Evolutionary conservation across 2,113 vertebrate species (phyloP).

Genomic region (Gila orcuttii): DNA sequence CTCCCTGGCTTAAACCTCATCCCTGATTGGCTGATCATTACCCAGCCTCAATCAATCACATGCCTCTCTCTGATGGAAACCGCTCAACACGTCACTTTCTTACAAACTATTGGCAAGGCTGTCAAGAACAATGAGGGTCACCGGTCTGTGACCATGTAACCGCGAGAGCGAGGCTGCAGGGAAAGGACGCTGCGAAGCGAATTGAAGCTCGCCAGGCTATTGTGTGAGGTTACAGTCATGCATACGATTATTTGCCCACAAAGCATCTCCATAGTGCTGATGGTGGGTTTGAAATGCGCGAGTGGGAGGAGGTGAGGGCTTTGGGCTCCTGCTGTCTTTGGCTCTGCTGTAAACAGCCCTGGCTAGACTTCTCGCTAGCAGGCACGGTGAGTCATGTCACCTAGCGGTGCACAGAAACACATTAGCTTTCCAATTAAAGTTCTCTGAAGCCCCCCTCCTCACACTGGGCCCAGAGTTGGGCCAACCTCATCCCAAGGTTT

Average conservation of each 20-base stretch:
- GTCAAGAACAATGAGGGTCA: constrained; percentile 51
- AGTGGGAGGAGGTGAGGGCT: constrained; percentile 40
- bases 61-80: neutral
- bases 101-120: constrained; percentile 43
- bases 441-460: constrained; percentile 23
- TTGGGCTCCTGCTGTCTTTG: constrained; percentile 13
- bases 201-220: constrained; percentile 41
- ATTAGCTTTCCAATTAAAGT: constrained; percentile 62
- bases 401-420: constrained; percentile 52
- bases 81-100: constrained; percentile 13
- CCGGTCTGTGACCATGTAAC: constrained; percentile 40
- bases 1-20: constrained; percentile 40
- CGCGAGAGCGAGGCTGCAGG: neutral
- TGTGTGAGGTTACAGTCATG: constrained; percentile 38
- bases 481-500: constrained; percentile 29
- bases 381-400: constrained; percentile 52
- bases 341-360: constrained; percentile 39
- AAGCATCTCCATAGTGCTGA: constrained; percentile 39
- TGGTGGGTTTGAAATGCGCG: constrained; percentile 28
- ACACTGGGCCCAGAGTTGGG: neutral
- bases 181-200: constrained; percentile 23
- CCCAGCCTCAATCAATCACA: constrained; percentile 31
- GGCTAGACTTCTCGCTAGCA: constrained; percentile 31
- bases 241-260: constrained; percentile 32
- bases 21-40: constrained; percentile 47